Base-by-base conservation (phyloP, 2,797 vertebrate species). In the Neopelma chrysocephalum region DNA sequence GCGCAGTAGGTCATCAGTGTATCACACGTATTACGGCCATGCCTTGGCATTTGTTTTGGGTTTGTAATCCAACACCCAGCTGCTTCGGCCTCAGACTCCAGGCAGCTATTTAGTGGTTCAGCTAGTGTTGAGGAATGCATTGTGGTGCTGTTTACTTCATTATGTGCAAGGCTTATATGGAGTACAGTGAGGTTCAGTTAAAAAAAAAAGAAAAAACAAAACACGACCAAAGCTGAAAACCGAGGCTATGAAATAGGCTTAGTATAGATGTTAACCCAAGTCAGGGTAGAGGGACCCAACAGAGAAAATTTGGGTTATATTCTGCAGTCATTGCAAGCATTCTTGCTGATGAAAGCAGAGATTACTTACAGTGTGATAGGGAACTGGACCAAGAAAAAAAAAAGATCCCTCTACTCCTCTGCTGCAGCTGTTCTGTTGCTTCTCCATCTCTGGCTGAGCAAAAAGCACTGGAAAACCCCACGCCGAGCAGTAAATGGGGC, bases 11-110 rank as follows among this genome's bases (percentile, higher is more conserved):
- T 94, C 91, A 87, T 94, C 93, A 15, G 80, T 85, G 95, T 93
- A 91, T 95, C 31, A 61, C 89, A 76, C 77, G 57, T 90, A 94
- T 83, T 93, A 90, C 4, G 66, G 90, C 95, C 89, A 93, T 94
- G 96, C 92, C 93, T 90, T 93, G 94, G 94, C 96, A 94, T 95
- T 96, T 96, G 87, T 77, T 95, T 79, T 61, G 91, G 61, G 56
- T 96, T 96, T 97, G 96, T 96, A 97, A 97, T 90, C 92, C 82
- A 96, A 97, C 87, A 92, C 94, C 95, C 96, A 96, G 96, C 93
- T 96, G 96, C 95, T 97, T 65, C 83, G 8, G 91, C 89, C 85
- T 93, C 83, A 50, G 90, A 94, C 94, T 94, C 79, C 88, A 60
- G 90, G 96, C 93, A 89, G 94, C 83, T 95, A 94, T 96, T 95